Evolutionary conservation across 2,888 invertebrate genomes (phyloP), one percentile per base, ranked within the genome.

Genomic region (Graphium colonna): DNA sequence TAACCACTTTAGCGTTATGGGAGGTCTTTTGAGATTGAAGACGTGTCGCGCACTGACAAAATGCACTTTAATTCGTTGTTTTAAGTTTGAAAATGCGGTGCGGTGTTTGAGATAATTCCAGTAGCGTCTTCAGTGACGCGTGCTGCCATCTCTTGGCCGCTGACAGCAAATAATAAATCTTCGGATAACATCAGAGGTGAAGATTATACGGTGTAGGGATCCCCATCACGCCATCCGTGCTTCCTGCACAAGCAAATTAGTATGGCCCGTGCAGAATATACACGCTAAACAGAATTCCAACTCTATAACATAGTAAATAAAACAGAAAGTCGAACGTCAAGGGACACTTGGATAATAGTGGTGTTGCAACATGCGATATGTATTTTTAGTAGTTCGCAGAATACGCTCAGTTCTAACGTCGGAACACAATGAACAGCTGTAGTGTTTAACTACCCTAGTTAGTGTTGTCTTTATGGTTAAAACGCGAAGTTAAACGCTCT

Each of bases 101-200:
- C 57, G 61, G 60, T 53, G 40, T 42, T 48, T 66, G 62, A 81
- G 77, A 81, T 75, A 79, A 80, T 69, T 76, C 71, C 73, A 72
- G 78, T 77, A 75, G 77, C 76, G 65, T 64, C 60, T 62, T 67
- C 74, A 81, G 77, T 82, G 85, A 83, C 77, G 85, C 85, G 82
- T 84, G 83, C 80, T 63, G 85, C 86, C 88, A 88, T 86, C 88
- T 88, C 78, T 79, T 71, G 84, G 78, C 65, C 76, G 86, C 78
- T 80, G 86, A 86, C 86, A 84, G 84, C 77, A 75, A 75, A 78
- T 82, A 87, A 88, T 89, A 89, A 89, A 89, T 89, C 88, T 81
- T 76, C 47, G 69, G 89, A 89, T 89, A 89, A 89, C 82, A 88
- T 89, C 89, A 84, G 80, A 86, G 77, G 76, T 75, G 68, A 77